Conservation (phyloP, 2,888 invertebrate species). For the Choristoneura rosaceana region DNA sequence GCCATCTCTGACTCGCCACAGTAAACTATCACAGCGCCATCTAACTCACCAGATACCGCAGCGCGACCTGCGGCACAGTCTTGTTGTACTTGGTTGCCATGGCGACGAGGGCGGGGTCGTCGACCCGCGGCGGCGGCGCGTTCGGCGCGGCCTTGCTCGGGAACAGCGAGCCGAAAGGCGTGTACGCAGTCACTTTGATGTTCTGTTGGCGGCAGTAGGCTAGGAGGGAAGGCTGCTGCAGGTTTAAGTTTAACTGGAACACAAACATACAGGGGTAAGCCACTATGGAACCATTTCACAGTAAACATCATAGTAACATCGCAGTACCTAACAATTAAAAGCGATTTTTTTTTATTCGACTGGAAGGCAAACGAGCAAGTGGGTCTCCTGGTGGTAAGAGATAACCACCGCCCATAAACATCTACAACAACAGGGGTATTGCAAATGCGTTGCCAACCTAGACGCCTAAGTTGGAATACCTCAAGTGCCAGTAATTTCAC, state of each 20-base stretch:
- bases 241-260: conserved; percentile 85
- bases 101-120: conserved; percentile 79
- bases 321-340: too few relatives aligned
- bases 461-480: too few relatives aligned
- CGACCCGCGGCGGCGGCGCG: conserved; percentile 82
- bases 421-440: too few relatives aligned
- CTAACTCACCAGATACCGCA: conserved; percentile 87
- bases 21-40: neutral
- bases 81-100: conserved; percentile 87
- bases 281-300: too few relatives aligned
- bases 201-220: conserved; percentile 87
- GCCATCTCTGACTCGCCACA: neutral
- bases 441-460: too few relatives aligned
- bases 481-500: too few relatives aligned
- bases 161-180: conserved; percentile 88
- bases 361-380: too few relatives aligned
- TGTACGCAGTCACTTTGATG: conserved; percentile 89
- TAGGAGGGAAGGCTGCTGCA: conserved; percentile 89
- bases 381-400: too few relatives aligned
- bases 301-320: too few relatives aligned
- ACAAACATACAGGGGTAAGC: neutral
- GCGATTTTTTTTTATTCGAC: too few relatives aligned
- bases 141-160: conserved; percentile 72
- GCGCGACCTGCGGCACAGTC: conserved; percentile 87
- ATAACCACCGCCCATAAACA: too few relatives aligned